Base-by-base conservation (phyloP, 53 echinoderm and acorn worm genomes). In the Pentamera pediparva region DNA sequence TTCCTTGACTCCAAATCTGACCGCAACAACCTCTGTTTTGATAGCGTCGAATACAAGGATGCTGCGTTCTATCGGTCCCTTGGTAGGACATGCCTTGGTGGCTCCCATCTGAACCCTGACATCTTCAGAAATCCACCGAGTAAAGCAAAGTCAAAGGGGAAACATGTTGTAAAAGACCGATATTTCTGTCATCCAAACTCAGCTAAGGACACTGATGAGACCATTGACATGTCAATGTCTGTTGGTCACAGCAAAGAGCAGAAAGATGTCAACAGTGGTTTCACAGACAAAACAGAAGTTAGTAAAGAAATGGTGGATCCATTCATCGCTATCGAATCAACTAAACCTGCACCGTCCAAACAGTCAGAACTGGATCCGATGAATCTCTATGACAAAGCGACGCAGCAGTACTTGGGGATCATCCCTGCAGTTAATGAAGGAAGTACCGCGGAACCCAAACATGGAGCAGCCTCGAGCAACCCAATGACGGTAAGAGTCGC, bases 1-100 rank as follows among this genome's bases (percentile, higher is more conserved):
- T 74, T 62, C 49, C 36, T 89, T 15, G 94, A 93, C 71, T 81
- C 70, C 6, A 90, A 88, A 70, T 32, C 78, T 25, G 85, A 95
- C 70, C 70, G 55, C 54, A 88, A 88, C 78, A 95, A 95, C 31
- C 81, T 95, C 6, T 81, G 90, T 62, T 90, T 95, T 70, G 84
- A 91, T 39, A 75, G 84, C 31, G 76, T 95, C 4, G 71, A 95
- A 78, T 85, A 82, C 69, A 87, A 78, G 6, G 85, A 95, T 78
- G 77, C 75, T 4, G 95, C 90, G 18, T 82, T 84, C 32, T 95
- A 95, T 69, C 56, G 32, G 51, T 51, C 88, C 27, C 84, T 85
- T 24, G 90, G 90, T 22, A 70, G 80, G 38, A 85, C 85, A 6
- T 95, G 90, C 45, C 85, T 95, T 45, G 95, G 95, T 18, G 79